Percentiles rank a stretch among this genome's conserved stretches.
Evolutionary conservation across 2,888 invertebrate genomes (phyloP).

Genomic region (Drosophila peninsularis): DNA sequence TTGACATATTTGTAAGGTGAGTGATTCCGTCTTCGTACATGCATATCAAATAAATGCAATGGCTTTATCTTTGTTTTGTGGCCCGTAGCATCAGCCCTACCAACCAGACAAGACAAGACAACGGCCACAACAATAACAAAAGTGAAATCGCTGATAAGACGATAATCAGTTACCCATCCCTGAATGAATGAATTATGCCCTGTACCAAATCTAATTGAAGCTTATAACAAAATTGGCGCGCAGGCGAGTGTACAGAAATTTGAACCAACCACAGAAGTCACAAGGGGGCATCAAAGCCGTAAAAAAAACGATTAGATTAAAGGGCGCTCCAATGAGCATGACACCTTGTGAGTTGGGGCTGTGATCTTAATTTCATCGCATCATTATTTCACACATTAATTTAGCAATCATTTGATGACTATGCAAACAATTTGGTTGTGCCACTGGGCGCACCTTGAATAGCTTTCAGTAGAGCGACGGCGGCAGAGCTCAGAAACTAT

Average conservation of each 20-base stretch:
- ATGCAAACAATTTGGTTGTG: conserved; percentile 37
- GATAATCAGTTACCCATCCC: conserved; percentile 15
- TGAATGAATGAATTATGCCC: conserved; percentile 44
- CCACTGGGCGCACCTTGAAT: conserved; percentile 56
- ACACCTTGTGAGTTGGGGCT: conserved; percentile 40
- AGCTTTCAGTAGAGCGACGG: conserved; percentile 13
- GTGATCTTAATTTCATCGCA: conserved; percentile 21
- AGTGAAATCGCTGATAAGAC: conserved; percentile 75
- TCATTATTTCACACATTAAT: conserved; percentile 48
- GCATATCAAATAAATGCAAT: conserved; percentile 46
- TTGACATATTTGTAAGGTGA: conserved; percentile 42
- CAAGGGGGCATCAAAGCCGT: background rate
- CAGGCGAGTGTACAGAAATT: conserved; percentile 30
- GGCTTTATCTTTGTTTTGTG: conserved; percentile 35
- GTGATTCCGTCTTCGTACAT: conserved; percentile 31
- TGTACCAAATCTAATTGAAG: conserved; percentile 28
- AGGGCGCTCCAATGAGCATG: conserved; percentile 56
- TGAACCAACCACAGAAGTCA: conserved; percentile 3
- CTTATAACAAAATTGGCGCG: conserved; percentile 38
- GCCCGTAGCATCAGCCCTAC: conserved; percentile 36
- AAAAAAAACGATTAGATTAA: conserved; percentile 13
- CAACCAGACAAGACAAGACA: conserved; percentile 13
- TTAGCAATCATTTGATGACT: conserved; percentile 44
- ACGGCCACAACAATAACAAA: conserved; percentile 29
- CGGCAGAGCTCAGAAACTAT: conserved; percentile 24